Conservation (phyloP, 2,113 vertebrate species). For the Ochotona princeps region DNA sequence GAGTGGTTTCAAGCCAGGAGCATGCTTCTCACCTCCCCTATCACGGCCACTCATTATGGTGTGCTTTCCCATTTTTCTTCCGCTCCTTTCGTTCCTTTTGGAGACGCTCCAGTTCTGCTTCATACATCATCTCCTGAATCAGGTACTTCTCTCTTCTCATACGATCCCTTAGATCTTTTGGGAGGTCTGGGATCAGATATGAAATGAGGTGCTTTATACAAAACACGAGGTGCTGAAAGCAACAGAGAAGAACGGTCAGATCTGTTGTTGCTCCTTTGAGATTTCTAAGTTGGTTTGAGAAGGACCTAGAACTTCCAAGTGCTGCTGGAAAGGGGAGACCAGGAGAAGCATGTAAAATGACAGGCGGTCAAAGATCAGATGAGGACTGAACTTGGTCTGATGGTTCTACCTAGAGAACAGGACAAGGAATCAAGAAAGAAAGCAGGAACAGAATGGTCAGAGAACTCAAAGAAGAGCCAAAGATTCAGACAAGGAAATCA, state of each 20-base stretch:
- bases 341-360: background rate
- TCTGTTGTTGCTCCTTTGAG: background rate
- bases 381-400: background rate
- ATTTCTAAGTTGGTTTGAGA: background rate
- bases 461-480: background rate
- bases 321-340: background rate
- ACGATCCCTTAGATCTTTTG: constrained; percentile 95
- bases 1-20: accelerated
- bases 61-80: constrained; percentile 90
- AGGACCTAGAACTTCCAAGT: background rate
- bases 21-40: constrained; percentile 61
- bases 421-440: background rate
- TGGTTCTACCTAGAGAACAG: background rate
- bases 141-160: constrained; percentile 98
- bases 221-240: constrained; percentile 95
- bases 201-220: constrained; percentile 98
- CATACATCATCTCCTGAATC: constrained; percentile 99
- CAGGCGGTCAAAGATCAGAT: background rate
- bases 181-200: constrained; percentile 98
- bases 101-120: constrained; percentile 94
- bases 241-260: constrained; percentile 73
- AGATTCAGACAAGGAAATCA: accelerated
- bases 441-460: background rate
- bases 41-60: constrained; percentile 96
- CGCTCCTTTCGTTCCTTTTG: constrained; percentile 94